Conservation (phyloP, 2,113 vertebrate species). For the Brevimyrus niger region DNA sequence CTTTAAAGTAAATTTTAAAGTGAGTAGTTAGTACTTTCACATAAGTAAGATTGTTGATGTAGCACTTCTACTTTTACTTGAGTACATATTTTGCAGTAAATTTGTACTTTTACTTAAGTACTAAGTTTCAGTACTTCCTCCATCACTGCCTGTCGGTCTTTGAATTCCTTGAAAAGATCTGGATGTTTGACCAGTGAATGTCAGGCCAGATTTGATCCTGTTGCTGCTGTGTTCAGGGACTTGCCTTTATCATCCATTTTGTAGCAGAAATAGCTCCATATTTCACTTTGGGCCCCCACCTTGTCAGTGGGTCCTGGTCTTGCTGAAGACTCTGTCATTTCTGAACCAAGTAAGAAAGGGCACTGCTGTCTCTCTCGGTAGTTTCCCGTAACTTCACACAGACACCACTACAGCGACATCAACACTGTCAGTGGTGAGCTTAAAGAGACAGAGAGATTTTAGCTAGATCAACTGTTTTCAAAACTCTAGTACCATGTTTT, state of each 20-base stretch:
- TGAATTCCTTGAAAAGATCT: not conserved
- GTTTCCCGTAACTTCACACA: not conserved
- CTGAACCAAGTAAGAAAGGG: not conserved
- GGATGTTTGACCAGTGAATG: not conserved
- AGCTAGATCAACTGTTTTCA: not conserved
- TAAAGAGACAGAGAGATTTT: not conserved
- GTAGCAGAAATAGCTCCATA: not conserved
- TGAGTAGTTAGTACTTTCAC: too few relatives aligned
- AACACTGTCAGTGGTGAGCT: not conserved
- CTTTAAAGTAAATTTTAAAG: too few relatives aligned
- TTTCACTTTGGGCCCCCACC: not conserved
- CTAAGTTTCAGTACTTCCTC: too few relatives aligned
- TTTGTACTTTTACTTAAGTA: too few relatives aligned
- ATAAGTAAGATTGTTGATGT: too few relatives aligned
- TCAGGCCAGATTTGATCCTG: not conserved
- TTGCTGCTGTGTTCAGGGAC: not conserved
- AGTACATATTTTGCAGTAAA: too few relatives aligned
- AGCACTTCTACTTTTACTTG: too few relatives aligned
- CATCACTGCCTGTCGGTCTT: too few relatives aligned
- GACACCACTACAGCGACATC: not conserved
- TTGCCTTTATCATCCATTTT: not conserved
- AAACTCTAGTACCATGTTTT: not conserved
- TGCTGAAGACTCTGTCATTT: not conserved
- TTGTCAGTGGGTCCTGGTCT: not conserved
- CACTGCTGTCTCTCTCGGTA: not conserved